These are phyloP conservation scores for Cyprinodon diabolis DNA, from an alignment of 2,797 vertebrate genomes.

Conservation along the genomic window DNA sequence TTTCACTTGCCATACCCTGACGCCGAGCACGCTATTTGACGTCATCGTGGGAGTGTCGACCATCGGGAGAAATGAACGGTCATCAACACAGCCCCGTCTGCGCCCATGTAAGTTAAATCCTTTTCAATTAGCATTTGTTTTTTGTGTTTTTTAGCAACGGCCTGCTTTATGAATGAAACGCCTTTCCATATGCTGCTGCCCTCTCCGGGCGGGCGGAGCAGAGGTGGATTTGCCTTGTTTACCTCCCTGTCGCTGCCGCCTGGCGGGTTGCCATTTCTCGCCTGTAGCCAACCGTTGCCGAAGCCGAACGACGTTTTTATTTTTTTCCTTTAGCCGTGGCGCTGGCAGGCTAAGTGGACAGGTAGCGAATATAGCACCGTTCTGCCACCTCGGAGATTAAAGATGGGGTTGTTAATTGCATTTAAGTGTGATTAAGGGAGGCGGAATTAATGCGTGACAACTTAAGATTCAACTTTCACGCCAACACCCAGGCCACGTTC, in stretches of 20 bases:
- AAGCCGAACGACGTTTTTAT: constrained; percentile 29
- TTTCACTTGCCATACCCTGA: constrained; percentile 30
- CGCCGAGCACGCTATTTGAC: constrained; percentile 76
- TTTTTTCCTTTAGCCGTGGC: constrained; percentile 29
- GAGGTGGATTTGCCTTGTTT: constrained; percentile 14
- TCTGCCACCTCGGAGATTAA: constrained; percentile 36
- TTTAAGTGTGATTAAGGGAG: constrained; percentile 14
- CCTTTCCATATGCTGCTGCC: neutral
- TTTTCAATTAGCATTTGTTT: constrained; percentile 44
- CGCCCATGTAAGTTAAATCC: constrained; percentile 80
- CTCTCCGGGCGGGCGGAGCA: neutral
- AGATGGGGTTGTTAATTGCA: constrained; percentile 37
- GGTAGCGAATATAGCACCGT: constrained; percentile 52
- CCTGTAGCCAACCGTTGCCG: constrained; percentile 54
- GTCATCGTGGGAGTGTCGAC: constrained; percentile 83
- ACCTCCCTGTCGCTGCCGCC: constrained; percentile 31
- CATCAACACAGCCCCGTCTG: constrained; percentile 82
- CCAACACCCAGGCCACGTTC: constrained; percentile 45
- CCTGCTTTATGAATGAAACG: constrained; percentile 42
- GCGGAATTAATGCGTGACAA: neutral
- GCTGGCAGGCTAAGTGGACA: constrained; percentile 57
- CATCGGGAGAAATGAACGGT: constrained; percentile 82
- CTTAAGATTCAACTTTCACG: constrained; percentile 36
- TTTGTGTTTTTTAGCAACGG: neutral
- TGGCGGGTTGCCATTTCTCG: constrained; percentile 47